Evolutionary conservation across 2,888 invertebrate genomes (phyloP), one percentile per base, ranked within the genome.

Genomic region (Orgyia antiqua): DNA sequence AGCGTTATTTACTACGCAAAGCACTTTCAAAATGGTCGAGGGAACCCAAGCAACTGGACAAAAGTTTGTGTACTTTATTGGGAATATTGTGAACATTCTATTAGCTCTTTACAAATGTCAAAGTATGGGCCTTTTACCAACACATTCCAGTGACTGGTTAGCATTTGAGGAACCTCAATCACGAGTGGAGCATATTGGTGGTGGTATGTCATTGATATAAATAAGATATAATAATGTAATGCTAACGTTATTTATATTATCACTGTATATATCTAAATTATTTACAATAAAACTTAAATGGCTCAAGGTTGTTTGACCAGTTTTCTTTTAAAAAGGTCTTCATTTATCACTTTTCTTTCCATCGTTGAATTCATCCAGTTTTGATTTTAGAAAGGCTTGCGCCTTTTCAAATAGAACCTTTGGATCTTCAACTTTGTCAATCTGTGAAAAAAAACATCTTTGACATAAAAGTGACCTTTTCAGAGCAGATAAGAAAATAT

Each of bases 81-180:
- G 99, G 4, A 98, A 99, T 75, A 79, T 98, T 48, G 93, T 96
- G 0, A 97, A 97, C 70, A 92, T 99, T 40, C 92, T 92, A 0
- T 76, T 99, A 48, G 98, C 98, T 12, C 83, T 99, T 21, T 99
- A 98, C 70, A 99, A 99, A 78, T 99, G 98, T 71, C 97, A 98
- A 62, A 96, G 96, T 42, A 98, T 99, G 98, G 99, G 98, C 1
- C 76, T 99, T 13, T 79, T 99, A 31, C 99, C 99, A 1, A 98
- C 98, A 27, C 97, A 99, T 79, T 93, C 98, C 1, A 98, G 98
- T 21, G 99, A 99, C 76, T 99, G 99, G 99, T 80, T 99, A 39
- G 98, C 98, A 31, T 99, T 99, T 88, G 95, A 97, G 31, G 95
- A 98, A 67, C 95, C 97, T 1, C 94, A 94, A 67, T 90, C 91